Base-by-base conservation (phyloP, 2,797 vertebrate genomes). In the Ciconia nigra region DNA sequence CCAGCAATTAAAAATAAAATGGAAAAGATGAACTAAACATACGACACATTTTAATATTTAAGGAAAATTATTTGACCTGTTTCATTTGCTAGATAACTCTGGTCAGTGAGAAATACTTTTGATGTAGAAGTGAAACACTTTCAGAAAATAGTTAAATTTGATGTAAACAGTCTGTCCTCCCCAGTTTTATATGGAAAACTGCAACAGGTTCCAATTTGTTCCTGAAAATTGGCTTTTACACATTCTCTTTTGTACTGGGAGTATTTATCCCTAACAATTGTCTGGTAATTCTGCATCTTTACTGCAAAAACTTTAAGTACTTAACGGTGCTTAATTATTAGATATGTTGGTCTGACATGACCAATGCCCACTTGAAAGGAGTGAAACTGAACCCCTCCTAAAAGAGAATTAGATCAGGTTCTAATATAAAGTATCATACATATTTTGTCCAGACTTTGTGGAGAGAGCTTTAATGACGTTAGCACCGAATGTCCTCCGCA, bases 351-450 rank as follows among this genome's bases (percentile, higher is more conserved):
- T 42, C 35, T 67, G 92, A 73, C 87, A 61, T 0, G 73, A 61
- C 42, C 29, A 1, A 1, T 37, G 73, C 46, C 87, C 73, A n/a
- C 51, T 77, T 10, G 35, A 65, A 83, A 65, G 49, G 29, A 44
- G 9, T 29, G 9, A 66, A 92, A 51, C 11, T 5, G 46, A 77
- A 16, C 17, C 6, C 77, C 24, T 71, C 33, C 14, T 42, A 13
- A 14, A 51, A 31, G 47, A 25, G 42, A 41, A 41, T 61, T 11
- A 18, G 16, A 22, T 44, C 51, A 35, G 57, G 49, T 63, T 86
- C 21, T 29, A 5, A 2, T 42, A 2, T 7, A 2, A 25, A 63
- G 12, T 5, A 2, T 29, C 0, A 3, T 20, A 7, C 3, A 0
- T 41, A 0, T 54, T 37, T 28, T 57, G n/a, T 9, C 37, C 17